Base-by-base conservation (phyloP, 2,888 invertebrate species). In the Heliconius hortense region DNA sequence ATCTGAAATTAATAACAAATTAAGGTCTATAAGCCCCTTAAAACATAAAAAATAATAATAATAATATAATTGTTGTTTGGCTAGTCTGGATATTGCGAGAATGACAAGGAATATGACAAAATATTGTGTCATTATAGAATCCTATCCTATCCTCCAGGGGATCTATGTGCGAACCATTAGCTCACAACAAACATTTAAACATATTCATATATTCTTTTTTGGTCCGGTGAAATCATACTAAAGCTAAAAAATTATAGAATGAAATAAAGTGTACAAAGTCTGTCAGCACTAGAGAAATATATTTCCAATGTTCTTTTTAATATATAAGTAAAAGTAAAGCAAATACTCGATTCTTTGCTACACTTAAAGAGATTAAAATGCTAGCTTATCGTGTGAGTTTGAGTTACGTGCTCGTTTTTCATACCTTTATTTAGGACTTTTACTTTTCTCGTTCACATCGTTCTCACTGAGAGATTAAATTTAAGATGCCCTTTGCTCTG, bases 311-410 rank as follows among this genome's bases (percentile, higher is more conserved):
- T n/a, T 24, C 24, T 39, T 39, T 64, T 26, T 31, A 31, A 53
- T 69, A 56, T 56, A 69, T 48, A 68, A 28, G 21, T 68, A 68
- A 48, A 39, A 7, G 73, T 56, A 72, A 35, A 67, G 75, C 79
- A 80, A 77, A 77, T 43, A 74, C 77, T 79, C 73, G 79, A 83
- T 81, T 81, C 80, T 79, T 73, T 75, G 79, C 79, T 86, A 88
- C 92, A 91, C 92, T 92, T 89, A 89, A 88, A 89, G 84, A 90
- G 90, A 92, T 93, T 92, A 91, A 91, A 93, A 90, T 88, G 68
- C 28, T 69, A 31, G 88, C 86, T 89, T 91, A 90, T 90, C 90
- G 88, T 88, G 86, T 87, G 88, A 87, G 88, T 82, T 87, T 64
- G 72, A 64, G 88, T 81, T 87, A 81, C 87, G 87, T 88, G 88